Conservation (phyloP, 2,888 invertebrate genomes). For the Chloroclystis v-ata region DNA sequence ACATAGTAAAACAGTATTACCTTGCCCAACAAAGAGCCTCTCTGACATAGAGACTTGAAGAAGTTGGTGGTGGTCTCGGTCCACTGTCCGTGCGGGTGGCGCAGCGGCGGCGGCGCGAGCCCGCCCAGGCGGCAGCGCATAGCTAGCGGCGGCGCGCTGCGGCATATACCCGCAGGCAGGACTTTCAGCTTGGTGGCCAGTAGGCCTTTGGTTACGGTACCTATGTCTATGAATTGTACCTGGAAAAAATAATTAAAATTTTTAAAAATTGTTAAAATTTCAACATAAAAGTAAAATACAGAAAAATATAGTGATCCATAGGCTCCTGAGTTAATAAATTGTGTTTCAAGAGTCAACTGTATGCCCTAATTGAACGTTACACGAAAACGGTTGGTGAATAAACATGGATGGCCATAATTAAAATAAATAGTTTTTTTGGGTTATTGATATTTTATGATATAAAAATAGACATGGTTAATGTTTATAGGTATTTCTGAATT, state of each 20-base stretch:
- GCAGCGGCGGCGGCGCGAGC: slow-evolving; percentile 82
- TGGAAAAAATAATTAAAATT: slow-evolving; percentile 37
- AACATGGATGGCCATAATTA: too few relatives aligned
- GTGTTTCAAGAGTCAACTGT: too few relatives aligned
- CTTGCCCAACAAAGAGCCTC: slow-evolving; percentile 63
- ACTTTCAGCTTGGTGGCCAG: slow-evolving; percentile 61
- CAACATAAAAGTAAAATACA: too few relatives aligned
- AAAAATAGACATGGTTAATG: too few relatives aligned
- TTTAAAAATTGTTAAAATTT: background rate
- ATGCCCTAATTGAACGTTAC: too few relatives aligned
- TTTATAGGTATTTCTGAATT: too few relatives aligned
- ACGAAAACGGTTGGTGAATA: too few relatives aligned
- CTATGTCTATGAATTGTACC: slow-evolving; percentile 89
- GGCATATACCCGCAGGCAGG: slow-evolving; percentile 43
- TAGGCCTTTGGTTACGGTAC: slow-evolving; percentile 74
- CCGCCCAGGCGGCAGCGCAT: slow-evolving; percentile 84
- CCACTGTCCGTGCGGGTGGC: slow-evolving; percentile 81
- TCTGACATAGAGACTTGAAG: slow-evolving; percentile 57
- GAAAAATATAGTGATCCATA: too few relatives aligned
- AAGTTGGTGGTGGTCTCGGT: slow-evolving; percentile 77
- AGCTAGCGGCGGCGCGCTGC: slow-evolving; percentile 65
- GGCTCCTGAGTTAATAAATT: too few relatives aligned
- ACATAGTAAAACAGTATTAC: too few relatives aligned
- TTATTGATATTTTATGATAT: too few relatives aligned
- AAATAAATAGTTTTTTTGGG: too few relatives aligned